Conservation (phyloP, 2,113 vertebrate genomes). For the Gymnorhina tibicen region DNA sequence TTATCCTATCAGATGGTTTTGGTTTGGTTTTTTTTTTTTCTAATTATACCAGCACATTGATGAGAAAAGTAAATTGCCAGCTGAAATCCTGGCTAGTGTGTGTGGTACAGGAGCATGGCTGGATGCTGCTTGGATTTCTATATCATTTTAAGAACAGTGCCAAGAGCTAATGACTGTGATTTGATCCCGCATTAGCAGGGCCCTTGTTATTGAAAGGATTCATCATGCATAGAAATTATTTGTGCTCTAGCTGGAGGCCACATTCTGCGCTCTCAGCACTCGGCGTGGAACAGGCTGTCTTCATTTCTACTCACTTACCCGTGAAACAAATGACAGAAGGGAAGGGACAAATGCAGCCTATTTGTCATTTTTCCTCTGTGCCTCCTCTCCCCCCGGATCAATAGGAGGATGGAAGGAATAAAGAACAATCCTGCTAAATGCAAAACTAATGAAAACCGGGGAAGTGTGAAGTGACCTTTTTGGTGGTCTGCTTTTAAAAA, state of each 20-base stretch:
- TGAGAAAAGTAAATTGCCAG: background rate
- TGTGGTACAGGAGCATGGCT: background rate
- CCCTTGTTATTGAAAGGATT: constrained; percentile 70
- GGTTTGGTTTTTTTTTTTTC: background rate
- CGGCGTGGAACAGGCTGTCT: background rate
- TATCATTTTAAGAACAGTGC: background rate
- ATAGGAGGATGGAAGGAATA: background rate
- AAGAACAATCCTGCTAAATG: background rate
- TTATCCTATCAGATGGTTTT: background rate
- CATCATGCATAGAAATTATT: constrained; percentile 68
- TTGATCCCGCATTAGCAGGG: constrained; percentile 45
- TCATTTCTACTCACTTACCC: constrained; percentile 63
- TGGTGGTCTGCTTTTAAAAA: background rate
- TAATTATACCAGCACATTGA: background rate
- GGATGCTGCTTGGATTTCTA: background rate
- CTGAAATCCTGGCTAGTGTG: background rate
- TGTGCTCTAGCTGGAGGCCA: constrained; percentile 65
- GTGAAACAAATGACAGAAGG: constrained; percentile 60
- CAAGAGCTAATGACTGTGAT: constrained; percentile 42
- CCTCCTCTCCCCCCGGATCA: constrained; percentile 4
- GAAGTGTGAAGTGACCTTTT: background rate
- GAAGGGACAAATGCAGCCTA: constrained; percentile 24
- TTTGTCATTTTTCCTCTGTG: constrained; percentile 28
- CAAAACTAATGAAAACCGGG: background rate
- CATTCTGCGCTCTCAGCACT: background rate